Evolutionary conservation across 2,113 vertebrate genomes (phyloP), one percentile per base, ranked within the genome.

Genomic region (Nesogale talazaci): DNA sequence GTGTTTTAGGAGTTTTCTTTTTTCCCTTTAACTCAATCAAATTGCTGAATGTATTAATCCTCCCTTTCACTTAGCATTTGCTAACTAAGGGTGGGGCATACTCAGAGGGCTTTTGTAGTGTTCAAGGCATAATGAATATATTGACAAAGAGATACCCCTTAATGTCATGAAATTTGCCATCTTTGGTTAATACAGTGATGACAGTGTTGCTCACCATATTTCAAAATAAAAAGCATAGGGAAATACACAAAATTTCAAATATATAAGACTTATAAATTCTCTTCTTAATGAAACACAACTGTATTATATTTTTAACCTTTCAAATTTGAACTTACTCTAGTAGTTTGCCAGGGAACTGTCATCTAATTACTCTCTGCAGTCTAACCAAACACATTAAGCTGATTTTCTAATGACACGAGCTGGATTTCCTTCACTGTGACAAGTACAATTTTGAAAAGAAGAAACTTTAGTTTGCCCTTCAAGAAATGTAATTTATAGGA

Each of bases 401-500:
- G n/a, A 57, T 34, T 94, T 94, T 90, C 52, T 77, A 70, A 67
- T 34, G 67, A 38, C 63, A 82, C 29, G 23, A 82, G 20, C 52
- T 65, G 40, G 38, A 88, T 92, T 85, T 92, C 56, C 61, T 42
- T 72, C 70, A 86, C 56, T 6, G 34, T 86, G 67, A 78, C 91
- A 93, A 94, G 56, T 15, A 95, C 4, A 19, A 79, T 90, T 96
- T 94, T 84, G 87, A 95, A 96, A 95, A 88, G 34, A 82, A 87
- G 70, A 94, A 96, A 97, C 52, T 95, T 92, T 76, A 93, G 65
- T 90, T 96, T 84, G 56, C 34, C 87, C 94, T 36, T 96, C 69
- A 90, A 92, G 82, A 95, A 94, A 94, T 90, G 46, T 97, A 88
- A 96, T 94, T 97, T 96, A 96, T 86, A 83, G 63, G 92, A 42